phyloP scores from a whole-genome alignment of 1,140 invertebrate species.

The Pissodes strobi region DNA sequence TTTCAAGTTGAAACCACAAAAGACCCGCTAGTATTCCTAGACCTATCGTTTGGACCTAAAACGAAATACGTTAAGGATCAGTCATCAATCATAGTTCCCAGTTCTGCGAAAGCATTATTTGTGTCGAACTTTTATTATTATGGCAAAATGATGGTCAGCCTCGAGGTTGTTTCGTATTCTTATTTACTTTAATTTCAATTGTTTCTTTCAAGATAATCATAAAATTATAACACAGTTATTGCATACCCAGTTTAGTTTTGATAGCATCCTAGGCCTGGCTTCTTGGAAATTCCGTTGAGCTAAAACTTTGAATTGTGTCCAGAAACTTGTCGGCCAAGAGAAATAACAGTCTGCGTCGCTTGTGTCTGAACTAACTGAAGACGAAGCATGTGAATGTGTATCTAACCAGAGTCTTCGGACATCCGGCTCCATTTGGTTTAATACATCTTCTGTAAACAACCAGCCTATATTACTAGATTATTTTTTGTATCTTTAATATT shows the following conservation, averaged over 20 bases:
- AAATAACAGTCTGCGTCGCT: slow-evolving; percentile 54
- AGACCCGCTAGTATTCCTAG: slow-evolving; percentile 76
- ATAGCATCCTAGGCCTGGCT: slow-evolving; percentile 76
- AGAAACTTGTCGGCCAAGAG: slow-evolving; percentile 81
- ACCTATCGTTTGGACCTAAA: slow-evolving; percentile 68
- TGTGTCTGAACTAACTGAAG: slow-evolving; percentile 64
- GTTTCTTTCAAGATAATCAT: no score
- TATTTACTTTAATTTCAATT: no score
- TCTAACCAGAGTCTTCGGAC: slow-evolving; percentile 74
- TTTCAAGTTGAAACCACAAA: slow-evolving; percentile 78
- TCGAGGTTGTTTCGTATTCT: no score
- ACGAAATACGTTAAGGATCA: not conserved
- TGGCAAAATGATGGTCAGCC: no score
- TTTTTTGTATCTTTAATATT: not conserved
- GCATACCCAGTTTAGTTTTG: slow-evolving; percentile 73
- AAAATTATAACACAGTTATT: no score
- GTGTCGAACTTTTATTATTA: no score
- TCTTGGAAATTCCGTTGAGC: slow-evolving; percentile 81
- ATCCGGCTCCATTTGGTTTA: slow-evolving; percentile 64
- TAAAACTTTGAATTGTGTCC: slow-evolving; percentile 79
- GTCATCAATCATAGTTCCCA: no score
- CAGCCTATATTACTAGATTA: not conserved
- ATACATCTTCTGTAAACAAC: slow-evolving; percentile 38
- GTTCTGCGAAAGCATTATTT: no score
- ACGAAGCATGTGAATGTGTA: slow-evolving; percentile 73